A percentile compares a stretch with the other conserved stretches of the same genome.
phyloP scores from a whole-genome alignment of 2,888 invertebrate genomes.

The Lepidocyrtoides sp. region DNA sequence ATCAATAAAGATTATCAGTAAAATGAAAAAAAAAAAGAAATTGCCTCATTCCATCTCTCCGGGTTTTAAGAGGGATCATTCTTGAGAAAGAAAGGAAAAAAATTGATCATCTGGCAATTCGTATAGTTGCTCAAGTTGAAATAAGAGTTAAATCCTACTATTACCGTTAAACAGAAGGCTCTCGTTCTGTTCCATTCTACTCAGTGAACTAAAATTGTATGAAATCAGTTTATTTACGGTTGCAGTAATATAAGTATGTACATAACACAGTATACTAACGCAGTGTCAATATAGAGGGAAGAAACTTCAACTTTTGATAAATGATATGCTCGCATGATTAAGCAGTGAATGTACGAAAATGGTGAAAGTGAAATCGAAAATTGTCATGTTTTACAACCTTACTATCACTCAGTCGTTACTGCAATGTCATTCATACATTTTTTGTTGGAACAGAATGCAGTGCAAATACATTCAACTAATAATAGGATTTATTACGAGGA shows the following conservation, averaged over 20 bases:
- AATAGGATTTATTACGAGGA: too few relatives aligned
- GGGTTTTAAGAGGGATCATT: constrained; percentile 52
- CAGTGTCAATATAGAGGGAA: too few relatives aligned
- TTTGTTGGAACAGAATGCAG: background rate
- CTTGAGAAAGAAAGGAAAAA: background rate
- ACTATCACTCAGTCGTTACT: too few relatives aligned
- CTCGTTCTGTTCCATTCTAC: background rate
- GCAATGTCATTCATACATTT: background rate
- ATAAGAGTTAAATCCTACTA: constrained; percentile 46
- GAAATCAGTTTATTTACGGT: too few relatives aligned
- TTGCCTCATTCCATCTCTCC: constrained; percentile 40
- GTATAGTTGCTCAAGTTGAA: background rate
- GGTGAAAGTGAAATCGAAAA: constrained; percentile 60
- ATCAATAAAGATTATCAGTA: constrained; percentile 41
- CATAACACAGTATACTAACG: too few relatives aligned
- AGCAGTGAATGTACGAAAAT: constrained; percentile 30
- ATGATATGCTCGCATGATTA: constrained; percentile 64
- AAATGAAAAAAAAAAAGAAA: constrained; percentile 46
- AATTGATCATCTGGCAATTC: constrained; percentile 65
- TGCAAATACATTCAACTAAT: too few relatives aligned
- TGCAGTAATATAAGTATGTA: too few relatives aligned
- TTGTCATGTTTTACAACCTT: too few relatives aligned
- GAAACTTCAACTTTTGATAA: constrained; percentile 51
- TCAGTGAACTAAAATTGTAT: too few relatives aligned
- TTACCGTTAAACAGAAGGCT: constrained; percentile 43